Conservation (phyloP, 2,888 invertebrate genomes). For the Polydrusus tereticollis region DNA sequence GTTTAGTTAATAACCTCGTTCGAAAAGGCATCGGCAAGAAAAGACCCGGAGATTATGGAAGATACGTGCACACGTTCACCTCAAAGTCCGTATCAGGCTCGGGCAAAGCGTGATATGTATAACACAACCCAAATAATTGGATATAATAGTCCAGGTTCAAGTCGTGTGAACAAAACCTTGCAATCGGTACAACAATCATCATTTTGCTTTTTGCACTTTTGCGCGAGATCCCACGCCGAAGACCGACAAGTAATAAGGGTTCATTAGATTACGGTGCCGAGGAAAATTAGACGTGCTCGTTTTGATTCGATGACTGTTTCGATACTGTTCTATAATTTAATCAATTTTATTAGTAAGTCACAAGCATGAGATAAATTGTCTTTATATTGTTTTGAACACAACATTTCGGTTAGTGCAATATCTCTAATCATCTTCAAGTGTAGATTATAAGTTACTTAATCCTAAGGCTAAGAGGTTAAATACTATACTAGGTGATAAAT, state of each 20-base stretch:
- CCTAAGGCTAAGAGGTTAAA: no score
- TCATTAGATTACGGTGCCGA: slow-evolving; percentile 26
- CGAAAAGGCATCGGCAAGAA: slow-evolving; percentile 51
- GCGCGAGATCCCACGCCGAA: slow-evolving; percentile 42
- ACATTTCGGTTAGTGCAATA: no score
- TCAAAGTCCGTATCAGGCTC: slow-evolving; percentile 61
- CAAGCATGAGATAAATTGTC: no score
- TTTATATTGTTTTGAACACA: no score
- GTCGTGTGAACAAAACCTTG: slow-evolving; percentile 63
- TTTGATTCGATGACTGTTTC: slow-evolving; percentile 12
- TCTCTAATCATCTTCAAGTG: no score
- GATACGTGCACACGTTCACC: slow-evolving; percentile 64
- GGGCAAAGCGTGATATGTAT: slow-evolving; percentile 66
- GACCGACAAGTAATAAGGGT: slow-evolving; percentile 35
- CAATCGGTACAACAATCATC: slow-evolving; percentile 46
- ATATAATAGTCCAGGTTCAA: slow-evolving; percentile 65
- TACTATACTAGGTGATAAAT: no score
- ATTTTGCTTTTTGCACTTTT: slow-evolving; percentile 40
- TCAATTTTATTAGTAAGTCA: no score
- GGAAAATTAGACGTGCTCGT: slow-evolving; percentile 16
- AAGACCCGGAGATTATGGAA: slow-evolving; percentile 56
- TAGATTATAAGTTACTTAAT: no score
- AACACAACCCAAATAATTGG: slow-evolving; percentile 67
- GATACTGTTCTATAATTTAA: no score
- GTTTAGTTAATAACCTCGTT: slow-evolving; percentile 59